Percentiles rank a stretch among this genome's conserved stretches.
Evolutionary conservation across 2,888 invertebrate genomes (phyloP).

Genomic region (Chirona hameri): DNA sequence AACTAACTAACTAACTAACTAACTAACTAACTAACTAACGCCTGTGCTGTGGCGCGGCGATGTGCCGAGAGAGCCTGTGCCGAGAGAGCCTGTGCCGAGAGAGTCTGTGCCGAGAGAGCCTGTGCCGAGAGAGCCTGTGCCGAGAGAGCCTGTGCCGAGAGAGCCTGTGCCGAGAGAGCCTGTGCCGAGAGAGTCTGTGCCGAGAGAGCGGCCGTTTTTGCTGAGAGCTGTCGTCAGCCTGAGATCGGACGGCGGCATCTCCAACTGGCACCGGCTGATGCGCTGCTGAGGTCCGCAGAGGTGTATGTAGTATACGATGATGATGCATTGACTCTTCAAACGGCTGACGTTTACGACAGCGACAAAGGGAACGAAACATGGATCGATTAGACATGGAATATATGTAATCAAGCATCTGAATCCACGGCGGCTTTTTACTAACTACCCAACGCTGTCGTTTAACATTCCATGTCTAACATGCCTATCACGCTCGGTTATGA

Average conservation of each 20-base stretch:
- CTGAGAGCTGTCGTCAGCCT: background rate
- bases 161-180: background rate
- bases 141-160: background rate
- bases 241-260: background rate
- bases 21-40: too few relatives aligned
- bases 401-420: conserved; percentile 27
- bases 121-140: background rate
- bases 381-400: conserved; percentile 22
- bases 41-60: too few relatives aligned
- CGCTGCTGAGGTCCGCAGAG: background rate
- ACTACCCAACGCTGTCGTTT: background rate
- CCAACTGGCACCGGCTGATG: background rate
- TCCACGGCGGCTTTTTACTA: background rate
- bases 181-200: background rate
- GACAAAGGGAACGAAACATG: conserved; percentile 4
- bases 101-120: background rate
- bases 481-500: background rate
- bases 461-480: conserved; percentile 24
- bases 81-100: background rate
- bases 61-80: background rate
- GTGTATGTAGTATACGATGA: background rate
- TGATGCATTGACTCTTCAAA: conserved; percentile 26
- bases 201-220: background rate
- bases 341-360: conserved; percentile 22
- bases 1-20: too few relatives aligned